A percentile compares a stretch with the other conserved stretches of the same genome.
These are phyloP conservation scores for Drosophila anceps DNA, from an alignment of 2,888 invertebrate species.

Conservation along the genomic window DNA sequence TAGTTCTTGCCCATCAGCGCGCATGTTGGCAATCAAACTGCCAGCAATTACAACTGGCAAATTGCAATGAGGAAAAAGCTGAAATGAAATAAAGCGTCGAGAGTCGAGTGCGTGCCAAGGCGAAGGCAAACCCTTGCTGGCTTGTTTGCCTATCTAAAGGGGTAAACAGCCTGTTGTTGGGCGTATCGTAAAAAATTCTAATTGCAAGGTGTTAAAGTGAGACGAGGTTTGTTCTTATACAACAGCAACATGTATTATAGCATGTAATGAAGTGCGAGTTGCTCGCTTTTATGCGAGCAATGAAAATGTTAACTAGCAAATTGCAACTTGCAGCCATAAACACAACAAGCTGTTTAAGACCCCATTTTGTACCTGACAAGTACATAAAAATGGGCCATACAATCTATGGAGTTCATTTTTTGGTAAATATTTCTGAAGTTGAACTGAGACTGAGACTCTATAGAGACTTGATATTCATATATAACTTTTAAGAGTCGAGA, in stretches of 20 bases:
- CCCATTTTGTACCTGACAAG: slow-evolving; percentile 10
- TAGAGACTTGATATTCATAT: not conserved
- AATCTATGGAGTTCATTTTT: not conserved
- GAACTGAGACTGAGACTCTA: not conserved
- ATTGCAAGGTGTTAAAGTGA: slow-evolving; percentile 62
- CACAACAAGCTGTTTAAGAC: slow-evolving; percentile 28
- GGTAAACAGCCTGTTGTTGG: slow-evolving; percentile 14
- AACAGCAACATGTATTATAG: slow-evolving; percentile 10
- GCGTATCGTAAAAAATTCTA: slow-evolving; percentile 60
- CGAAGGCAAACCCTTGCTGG: slow-evolving; percentile 23
- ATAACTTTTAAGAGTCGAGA: too few species aligned
- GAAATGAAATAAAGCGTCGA: slow-evolving; percentile 24
- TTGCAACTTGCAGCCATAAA: slow-evolving; percentile 47
- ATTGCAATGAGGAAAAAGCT: slow-evolving; percentile 52
- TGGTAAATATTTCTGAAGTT: not conserved
- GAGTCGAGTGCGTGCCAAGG: slow-evolving; percentile 50
- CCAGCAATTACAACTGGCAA: slow-evolving; percentile 68
- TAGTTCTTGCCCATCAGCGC: slow-evolving; percentile 58
- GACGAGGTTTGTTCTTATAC: slow-evolving; percentile 9
- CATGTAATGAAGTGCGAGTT: slow-evolving; percentile 55
- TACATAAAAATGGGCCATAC: not conserved
- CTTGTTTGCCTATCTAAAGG: slow-evolving; percentile 40
- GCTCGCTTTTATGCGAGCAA: slow-evolving; percentile 41
- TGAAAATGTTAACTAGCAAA: slow-evolving; percentile 50
- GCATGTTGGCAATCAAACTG: slow-evolving; percentile 69